These are phyloP conservation scores for Leucoraja erinaceus DNA, from an alignment of 2,113 vertebrate species.

Conservation along the genomic window DNA sequence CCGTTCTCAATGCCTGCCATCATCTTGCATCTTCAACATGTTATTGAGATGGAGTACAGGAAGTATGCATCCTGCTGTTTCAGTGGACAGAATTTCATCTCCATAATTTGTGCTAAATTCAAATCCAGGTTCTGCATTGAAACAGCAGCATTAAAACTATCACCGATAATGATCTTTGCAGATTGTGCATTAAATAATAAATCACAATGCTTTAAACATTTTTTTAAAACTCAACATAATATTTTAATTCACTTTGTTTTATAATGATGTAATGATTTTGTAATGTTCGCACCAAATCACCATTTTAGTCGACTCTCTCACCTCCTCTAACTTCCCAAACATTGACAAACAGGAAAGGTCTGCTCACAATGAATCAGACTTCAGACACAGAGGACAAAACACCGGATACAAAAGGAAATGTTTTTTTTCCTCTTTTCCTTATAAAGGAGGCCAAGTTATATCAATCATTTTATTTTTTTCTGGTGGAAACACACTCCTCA, in stretches of 20 bases:
- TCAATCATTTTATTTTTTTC: neutral
- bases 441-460: neutral
- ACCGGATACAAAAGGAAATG: slow-evolving; percentile 58
- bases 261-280: neutral
- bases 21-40: neutral
- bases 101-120: neutral
- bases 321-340: slow-evolving; percentile 40
- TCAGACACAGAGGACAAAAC: slow-evolving; percentile 62
- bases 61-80: neutral
- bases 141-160: neutral
- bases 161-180: neutral
- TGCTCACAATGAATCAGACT: slow-evolving; percentile 61
- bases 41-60: neutral
- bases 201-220: neutral
- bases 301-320: slow-evolving; percentile 12
- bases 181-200: neutral
- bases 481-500: neutral
- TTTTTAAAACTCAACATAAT: neutral
- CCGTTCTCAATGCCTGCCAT: neutral
- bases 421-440: slow-evolving; percentile 51
- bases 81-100: neutral
- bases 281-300: neutral
- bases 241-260: neutral
- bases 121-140: neutral
- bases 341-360: slow-evolving; percentile 88